phyloP scores from a whole-genome alignment of 2,888 invertebrate genomes.

The Gryllus longicercus region DNA sequence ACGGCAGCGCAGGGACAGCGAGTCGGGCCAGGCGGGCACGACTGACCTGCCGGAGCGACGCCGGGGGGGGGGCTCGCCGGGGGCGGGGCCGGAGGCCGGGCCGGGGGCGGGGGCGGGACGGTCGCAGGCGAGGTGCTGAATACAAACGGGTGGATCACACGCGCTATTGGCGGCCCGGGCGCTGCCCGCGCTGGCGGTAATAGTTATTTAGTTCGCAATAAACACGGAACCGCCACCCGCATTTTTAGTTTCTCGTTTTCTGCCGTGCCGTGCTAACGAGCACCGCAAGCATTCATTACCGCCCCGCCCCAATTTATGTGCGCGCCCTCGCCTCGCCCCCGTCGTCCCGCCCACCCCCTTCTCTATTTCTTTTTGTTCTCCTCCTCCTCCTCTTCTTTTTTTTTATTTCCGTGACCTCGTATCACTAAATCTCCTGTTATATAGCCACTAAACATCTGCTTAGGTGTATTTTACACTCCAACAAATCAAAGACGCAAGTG shows the following conservation, averaged over 20 bases:
- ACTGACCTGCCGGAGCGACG: no score
- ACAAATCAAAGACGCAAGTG: neutral
- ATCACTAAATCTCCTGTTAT: slow-evolving; percentile 1
- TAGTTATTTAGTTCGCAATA: slow-evolving; percentile 28
- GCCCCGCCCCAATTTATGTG: slow-evolving; percentile 10
- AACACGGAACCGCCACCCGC: slow-evolving; percentile 22
- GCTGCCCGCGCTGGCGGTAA: neutral
- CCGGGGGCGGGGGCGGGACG: no score
- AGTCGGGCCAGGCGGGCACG: no score
- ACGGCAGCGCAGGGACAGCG: no score
- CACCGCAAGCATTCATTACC: neutral
- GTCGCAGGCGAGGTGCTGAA: neutral
- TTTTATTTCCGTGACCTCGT: slow-evolving; percentile 2
- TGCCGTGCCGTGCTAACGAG: neutral
- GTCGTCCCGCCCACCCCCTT: neutral
- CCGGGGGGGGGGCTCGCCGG: no score
- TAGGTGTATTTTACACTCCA: slow-evolving; percentile 7
- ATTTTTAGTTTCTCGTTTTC: slow-evolving; percentile 11
- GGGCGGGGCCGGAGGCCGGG: no score
- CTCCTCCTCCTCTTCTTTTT: no score
- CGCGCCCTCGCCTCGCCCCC: neutral
- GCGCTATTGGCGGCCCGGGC: neutral
- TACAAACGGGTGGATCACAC: slow-evolving; percentile 6
- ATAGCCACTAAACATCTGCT: slow-evolving; percentile 17
- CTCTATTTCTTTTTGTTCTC: neutral